These are phyloP conservation scores for Malurus melanocephalus DNA, from an alignment of 2,113 vertebrate species.

Conservation along the genomic window DNA sequence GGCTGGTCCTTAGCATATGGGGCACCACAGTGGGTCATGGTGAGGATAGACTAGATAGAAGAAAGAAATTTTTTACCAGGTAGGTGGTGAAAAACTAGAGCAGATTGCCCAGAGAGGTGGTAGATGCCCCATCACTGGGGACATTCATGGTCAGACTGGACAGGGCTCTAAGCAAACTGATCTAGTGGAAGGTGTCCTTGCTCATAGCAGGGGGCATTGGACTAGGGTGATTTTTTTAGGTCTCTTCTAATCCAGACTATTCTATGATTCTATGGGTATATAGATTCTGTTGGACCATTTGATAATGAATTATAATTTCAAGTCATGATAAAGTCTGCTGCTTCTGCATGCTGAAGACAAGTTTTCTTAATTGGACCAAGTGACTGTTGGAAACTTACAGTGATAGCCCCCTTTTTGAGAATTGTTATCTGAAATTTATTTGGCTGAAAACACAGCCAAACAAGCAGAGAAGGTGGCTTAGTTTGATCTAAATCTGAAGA, in stretches of 20 bases:
- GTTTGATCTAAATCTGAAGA: not conserved
- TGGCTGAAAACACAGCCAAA: not conserved
- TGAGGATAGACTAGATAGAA: not conserved
- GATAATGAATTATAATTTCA: not conserved
- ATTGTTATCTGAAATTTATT: not conserved
- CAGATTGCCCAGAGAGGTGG: not conserved
- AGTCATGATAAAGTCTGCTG: not conserved
- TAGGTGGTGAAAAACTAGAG: not conserved
- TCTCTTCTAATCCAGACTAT: not conserved
- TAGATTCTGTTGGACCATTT: not conserved
- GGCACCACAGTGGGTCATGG: fast-evolving
- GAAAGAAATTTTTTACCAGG: not conserved
- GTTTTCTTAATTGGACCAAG: fast-evolving
- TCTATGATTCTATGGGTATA: not conserved
- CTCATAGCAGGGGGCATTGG: not conserved
- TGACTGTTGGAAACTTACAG: not conserved
- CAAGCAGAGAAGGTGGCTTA: not conserved
- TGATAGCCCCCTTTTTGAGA: not conserved
- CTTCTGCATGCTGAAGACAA: not conserved
- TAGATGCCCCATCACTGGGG: not conserved
- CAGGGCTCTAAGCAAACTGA: not conserved
- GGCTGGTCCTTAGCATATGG: not conserved
- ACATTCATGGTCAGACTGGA: not conserved
- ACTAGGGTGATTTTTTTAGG: not conserved
- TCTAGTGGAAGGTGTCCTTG: not conserved